Percentiles rank a stretch among this genome's conserved stretches.
Evolutionary conservation across 2,797 vertebrate species (phyloP).

Genomic region (Martes flavigula): DNA sequence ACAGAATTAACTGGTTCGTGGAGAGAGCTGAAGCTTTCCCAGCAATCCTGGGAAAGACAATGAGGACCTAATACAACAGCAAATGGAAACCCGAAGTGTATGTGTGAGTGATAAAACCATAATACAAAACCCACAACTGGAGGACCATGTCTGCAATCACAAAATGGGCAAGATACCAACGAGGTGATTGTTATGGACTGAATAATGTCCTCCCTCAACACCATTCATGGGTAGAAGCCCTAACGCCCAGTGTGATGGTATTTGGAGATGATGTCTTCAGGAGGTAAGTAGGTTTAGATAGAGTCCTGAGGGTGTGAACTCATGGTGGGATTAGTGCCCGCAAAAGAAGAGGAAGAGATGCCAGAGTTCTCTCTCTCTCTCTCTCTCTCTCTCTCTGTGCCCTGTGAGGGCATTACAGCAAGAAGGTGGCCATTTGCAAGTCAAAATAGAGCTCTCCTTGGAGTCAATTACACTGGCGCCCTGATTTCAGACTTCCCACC

Average conservation of each 20-base stretch:
- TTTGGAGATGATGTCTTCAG: not conserved
- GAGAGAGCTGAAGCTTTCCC: not conserved
- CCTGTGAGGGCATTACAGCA: too few species aligned
- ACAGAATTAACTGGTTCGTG: not conserved
- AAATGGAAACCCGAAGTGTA: not conserved
- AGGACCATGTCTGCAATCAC: fast-evolving
- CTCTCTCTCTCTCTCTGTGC: not conserved
- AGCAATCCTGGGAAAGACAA: too few species aligned
- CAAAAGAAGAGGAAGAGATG: not conserved
- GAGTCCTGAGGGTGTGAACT: not conserved
- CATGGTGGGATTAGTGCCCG: too few species aligned
- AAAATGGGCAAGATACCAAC: fast-evolving
- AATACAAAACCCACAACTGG: not conserved
- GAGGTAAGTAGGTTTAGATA: not conserved
- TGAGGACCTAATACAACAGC: fast-evolving
- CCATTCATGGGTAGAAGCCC: not conserved
- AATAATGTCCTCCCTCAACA: not conserved
- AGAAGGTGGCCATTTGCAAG: not conserved
- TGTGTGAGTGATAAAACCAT: not conserved
- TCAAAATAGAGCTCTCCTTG: not conserved
- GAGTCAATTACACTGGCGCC: fast-evolving
- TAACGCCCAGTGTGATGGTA: not conserved
- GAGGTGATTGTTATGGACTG: not conserved
- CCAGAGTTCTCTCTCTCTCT: not conserved
- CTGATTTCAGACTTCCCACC: not conserved